phyloP scores from a whole-genome alignment of 1,140 invertebrate species.

The Platorchestia sp. region DNA sequence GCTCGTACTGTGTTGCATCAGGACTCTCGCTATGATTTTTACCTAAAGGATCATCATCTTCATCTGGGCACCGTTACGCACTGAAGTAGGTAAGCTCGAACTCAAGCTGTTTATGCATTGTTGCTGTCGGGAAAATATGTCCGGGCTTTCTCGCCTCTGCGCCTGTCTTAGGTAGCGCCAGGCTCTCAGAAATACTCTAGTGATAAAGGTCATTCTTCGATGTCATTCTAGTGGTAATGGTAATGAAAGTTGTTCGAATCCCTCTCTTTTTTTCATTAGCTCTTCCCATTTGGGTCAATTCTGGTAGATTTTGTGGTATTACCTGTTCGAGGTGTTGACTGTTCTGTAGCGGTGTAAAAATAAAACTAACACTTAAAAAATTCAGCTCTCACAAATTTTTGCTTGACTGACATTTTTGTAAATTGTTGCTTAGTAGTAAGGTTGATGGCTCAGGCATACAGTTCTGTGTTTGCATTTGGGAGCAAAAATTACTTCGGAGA shows the following conservation, averaged over 20 bases:
- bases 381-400: not conserved
- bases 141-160: not conserved
- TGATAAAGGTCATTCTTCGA: not conserved
- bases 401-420: not conserved
- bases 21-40: not conserved
- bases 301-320: not conserved
- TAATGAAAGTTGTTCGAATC: not conserved
- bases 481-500: not conserved
- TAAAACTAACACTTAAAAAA: not conserved
- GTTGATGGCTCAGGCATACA: not conserved
- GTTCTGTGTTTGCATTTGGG: not conserved
- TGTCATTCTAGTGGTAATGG: not conserved
- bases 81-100: not conserved
- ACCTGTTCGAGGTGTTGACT: not conserved
- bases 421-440: not conserved
- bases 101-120: slow-evolving; percentile 55
- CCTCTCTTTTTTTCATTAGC: slow-evolving; percentile 7
- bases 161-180: not conserved
- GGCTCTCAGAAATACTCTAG: not conserved
- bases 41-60: not conserved
- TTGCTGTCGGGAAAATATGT: not conserved
- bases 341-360: not conserved
- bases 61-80: not conserved
- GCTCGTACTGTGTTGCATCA: not conserved
- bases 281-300: not conserved